Base-by-base conservation (phyloP, 2,797 vertebrate species). In the Rallus crepitans region DNA sequence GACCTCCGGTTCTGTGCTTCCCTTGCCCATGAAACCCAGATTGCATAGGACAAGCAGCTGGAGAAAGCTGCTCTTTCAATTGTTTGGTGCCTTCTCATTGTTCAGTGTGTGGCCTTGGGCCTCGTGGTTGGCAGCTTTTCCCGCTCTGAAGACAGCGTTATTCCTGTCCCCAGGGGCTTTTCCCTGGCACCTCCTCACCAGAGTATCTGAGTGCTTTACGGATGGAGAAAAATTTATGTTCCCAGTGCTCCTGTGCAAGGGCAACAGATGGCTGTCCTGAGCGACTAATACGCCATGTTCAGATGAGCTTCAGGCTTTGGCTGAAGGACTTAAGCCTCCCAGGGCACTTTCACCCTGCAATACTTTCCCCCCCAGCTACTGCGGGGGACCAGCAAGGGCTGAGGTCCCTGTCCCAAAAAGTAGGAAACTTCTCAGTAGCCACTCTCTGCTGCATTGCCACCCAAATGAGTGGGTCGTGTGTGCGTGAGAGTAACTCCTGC, bases 11-110 rank as follows among this genome's bases (percentile, higher is more conserved):
- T 60, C 47, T 81, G 69, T 24, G 0, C n/a, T 79, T 45, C 31
- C 33, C 33, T 69, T 53, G n/a, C 77, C 66, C 75, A 45, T 70
- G 64, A 70, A 90, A 23, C 12, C 35, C 59, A 3, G 23, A 28
- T 12, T 57, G 90, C 53, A 11, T 11, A 72, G 80, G 30, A 40
- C 53, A 27, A 81, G 82, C 93, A 61, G 69, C 87, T 87, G 93
- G 63, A 79, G 82, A 83, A 87, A 64, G 83, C 76, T 50, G 48
- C 35, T 21, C 39, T 60, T 60, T 72, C 53, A n/a, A 4, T 84
- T 80, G 85, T 93, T 88, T 13, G 28, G 28, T 83, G 63, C 73
- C 52, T 91, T 17, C 71, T 72, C 68, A 42, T 77, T 90, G 92
- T 83, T 90, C 52, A 3, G 64, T 39, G 72, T 77, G 88, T 90